phyloP scores from a whole-genome alignment of 2,113 vertebrate species.

The Heterotilapia buettikoferi region DNA sequence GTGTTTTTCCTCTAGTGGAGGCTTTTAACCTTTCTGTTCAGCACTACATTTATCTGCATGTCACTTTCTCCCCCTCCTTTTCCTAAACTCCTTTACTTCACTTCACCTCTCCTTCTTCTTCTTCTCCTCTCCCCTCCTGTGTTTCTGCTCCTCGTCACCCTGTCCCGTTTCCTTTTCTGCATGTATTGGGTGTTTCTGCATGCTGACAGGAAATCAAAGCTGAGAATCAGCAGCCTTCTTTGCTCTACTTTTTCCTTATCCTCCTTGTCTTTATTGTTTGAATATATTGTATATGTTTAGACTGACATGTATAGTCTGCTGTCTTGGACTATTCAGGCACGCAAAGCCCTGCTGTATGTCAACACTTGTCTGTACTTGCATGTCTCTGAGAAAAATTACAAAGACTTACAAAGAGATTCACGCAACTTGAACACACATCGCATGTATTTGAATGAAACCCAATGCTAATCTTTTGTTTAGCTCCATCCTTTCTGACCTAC shows the following conservation, averaged over 20 bases:
- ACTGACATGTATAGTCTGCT: conserved; percentile 54
- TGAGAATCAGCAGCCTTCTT: neutral
- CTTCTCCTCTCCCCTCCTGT: neutral
- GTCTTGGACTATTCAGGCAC: neutral
- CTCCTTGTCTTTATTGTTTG: conserved; percentile 5
- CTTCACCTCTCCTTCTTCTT: neutral
- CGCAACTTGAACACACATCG: neutral
- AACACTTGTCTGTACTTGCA: neutral
- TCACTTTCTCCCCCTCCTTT: neutral
- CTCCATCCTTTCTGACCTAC: neutral
- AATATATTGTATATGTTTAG: conserved; percentile 13
- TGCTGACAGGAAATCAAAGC: neutral
- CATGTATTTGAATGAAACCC: neutral
- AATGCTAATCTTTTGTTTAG: neutral
- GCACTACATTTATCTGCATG: neutral
- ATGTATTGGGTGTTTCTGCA: neutral
- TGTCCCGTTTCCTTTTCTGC: conserved; percentile 3
- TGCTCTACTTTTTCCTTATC: neutral
- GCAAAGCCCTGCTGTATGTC: neutral
- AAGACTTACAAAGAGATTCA: neutral
- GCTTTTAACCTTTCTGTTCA: neutral
- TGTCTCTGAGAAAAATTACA: neutral
- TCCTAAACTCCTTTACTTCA: neutral
- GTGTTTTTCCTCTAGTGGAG: neutral
- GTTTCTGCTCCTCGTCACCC: neutral